Percentiles rank a stretch among this genome's conserved stretches.
phyloP scores from a whole-genome alignment of 2,113 vertebrate species.

The Chlorodrepanis virens region DNA sequence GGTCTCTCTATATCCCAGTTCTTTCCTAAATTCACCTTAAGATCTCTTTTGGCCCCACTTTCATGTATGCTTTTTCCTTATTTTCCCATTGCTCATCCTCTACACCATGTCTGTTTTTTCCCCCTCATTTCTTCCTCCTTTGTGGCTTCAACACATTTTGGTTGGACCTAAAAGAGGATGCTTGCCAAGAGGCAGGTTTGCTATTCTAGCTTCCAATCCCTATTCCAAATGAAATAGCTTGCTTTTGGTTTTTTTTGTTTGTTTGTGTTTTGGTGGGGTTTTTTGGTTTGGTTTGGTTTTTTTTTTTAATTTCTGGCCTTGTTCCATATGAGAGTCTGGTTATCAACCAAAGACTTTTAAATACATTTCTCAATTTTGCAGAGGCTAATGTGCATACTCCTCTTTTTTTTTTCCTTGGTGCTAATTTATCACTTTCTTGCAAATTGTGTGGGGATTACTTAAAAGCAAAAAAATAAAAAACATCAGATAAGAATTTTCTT shows the following conservation, averaged over 20 bases:
- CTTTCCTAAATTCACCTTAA: neutral
- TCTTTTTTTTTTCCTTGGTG: accelerated
- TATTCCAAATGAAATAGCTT: neutral
- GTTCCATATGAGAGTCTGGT: neutral
- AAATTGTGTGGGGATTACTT: neutral
- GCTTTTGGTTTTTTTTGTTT: no score
- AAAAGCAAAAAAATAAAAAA: neutral
- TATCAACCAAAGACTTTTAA: neutral
- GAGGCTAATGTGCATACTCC: neutral
- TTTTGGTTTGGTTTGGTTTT: neutral
- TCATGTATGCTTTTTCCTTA: neutral
- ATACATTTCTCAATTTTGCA: neutral
- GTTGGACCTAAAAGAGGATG: neutral
- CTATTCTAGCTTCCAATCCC: neutral
- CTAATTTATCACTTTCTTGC: neutral
- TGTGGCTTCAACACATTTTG: neutral
- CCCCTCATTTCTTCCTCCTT: neutral
- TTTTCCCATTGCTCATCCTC: neutral
- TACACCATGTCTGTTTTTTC: accelerated
- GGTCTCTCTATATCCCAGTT: neutral
- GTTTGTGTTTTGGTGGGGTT: no score
- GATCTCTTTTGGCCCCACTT: neutral
- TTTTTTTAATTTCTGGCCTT: neutral
- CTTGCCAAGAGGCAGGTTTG: neutral
- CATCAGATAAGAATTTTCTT: neutral